These are phyloP conservation scores for Abramis brama DNA, from an alignment of 2,113 vertebrate species.

Conservation along the genomic window DNA sequence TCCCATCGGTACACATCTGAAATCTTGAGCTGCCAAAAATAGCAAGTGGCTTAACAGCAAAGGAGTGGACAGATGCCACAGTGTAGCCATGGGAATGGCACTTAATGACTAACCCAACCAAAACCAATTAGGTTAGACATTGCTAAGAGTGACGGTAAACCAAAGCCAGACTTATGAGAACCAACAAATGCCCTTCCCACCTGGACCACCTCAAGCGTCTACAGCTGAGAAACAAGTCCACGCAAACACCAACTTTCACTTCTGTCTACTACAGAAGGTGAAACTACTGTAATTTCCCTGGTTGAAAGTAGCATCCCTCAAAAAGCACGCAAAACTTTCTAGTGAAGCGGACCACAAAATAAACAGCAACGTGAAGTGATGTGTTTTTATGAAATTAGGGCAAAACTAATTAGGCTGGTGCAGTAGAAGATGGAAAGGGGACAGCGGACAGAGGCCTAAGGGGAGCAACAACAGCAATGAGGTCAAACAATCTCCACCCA, in stretches of 20 bases:
- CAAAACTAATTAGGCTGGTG: slow-evolving; percentile 78
- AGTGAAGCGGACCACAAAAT: slow-evolving; percentile 34
- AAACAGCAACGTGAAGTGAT: slow-evolving; percentile 57
- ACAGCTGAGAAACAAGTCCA: background rate
- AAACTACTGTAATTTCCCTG: background rate
- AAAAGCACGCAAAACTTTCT: slow-evolving; percentile 1
- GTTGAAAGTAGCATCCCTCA: background rate
- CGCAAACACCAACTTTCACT: background rate
- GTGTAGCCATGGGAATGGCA: slow-evolving; percentile 50
- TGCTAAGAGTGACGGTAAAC: background rate
- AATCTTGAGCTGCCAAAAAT: slow-evolving; percentile 68
- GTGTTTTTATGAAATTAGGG: slow-evolving; percentile 72
- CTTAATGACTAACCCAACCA: slow-evolving; percentile 63
- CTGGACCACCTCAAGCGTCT: background rate
- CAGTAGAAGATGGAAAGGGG: slow-evolving; percentile 69
- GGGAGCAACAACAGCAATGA: slow-evolving; percentile 69
- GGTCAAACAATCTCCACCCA: slow-evolving; percentile 70
- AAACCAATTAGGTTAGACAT: slow-evolving; percentile 57
- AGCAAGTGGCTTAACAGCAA: slow-evolving; percentile 69
- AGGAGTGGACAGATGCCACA: slow-evolving; percentile 68
- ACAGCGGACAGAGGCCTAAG: slow-evolving; percentile 67
- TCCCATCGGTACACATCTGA: slow-evolving; percentile 6
- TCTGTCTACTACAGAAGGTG: slow-evolving; percentile 18
- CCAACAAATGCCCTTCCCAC: background rate
- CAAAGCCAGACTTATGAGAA: background rate